Conservation (phyloP, 2,888 invertebrate genomes). For the Lasioglossum vierecki region DNA sequence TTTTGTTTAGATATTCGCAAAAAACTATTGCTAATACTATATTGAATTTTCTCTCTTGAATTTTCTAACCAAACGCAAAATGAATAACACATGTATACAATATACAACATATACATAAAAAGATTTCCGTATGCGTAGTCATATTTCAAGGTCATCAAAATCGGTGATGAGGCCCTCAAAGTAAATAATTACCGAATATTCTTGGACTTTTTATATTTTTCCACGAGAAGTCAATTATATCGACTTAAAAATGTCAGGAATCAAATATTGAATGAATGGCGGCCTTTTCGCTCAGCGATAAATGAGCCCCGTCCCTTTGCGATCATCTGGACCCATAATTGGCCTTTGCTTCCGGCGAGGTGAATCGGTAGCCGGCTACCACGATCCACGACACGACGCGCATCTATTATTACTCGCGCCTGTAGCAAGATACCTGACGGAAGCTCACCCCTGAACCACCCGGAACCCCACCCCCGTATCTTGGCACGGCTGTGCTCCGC, state of each 20-base stretch:
- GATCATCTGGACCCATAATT: constrained; percentile 47
- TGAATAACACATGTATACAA: too few relatives aligned
- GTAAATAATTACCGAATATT: too few relatives aligned
- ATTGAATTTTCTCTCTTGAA: too few relatives aligned
- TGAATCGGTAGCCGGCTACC: constrained; percentile 31
- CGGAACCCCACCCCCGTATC: not conserved
- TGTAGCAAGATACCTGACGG: constrained; percentile 62
- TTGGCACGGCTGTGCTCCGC: not conserved
- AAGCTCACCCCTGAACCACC: constrained; percentile 55
- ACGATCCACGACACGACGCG: constrained; percentile 37
- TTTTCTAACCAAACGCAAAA: too few relatives aligned
- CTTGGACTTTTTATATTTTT: too few relatives aligned
- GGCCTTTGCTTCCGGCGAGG: constrained; percentile 18
- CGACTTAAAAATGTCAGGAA: not conserved
- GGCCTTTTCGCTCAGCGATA: constrained; percentile 22
- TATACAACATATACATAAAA: too few relatives aligned
- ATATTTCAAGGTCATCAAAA: too few relatives aligned
- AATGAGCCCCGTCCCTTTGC: constrained; percentile 13
- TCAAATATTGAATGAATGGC: not conserved
- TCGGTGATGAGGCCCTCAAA: too few relatives aligned
- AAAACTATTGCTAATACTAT: too few relatives aligned
- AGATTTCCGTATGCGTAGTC: too few relatives aligned
- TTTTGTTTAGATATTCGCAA: too few relatives aligned
- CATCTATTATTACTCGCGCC: constrained; percentile 50
- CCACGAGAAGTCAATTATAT: not conserved